Conservation (phyloP, 2,888 invertebrate species). For the Sycophila texana region DNA sequence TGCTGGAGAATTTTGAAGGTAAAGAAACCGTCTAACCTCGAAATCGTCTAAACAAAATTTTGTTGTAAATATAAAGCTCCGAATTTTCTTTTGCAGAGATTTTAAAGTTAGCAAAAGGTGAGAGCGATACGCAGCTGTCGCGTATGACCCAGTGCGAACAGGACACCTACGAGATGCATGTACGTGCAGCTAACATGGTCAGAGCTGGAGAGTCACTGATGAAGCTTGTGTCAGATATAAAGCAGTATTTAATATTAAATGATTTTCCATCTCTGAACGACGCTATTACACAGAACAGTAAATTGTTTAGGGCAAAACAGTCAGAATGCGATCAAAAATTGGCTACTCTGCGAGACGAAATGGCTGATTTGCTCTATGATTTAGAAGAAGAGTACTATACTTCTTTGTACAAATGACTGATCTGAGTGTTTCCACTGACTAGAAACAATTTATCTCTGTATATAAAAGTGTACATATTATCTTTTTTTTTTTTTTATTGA, state of each 20-base stretch:
- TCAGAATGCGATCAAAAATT: constrained; percentile 95
- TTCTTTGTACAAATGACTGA: constrained; percentile 84
- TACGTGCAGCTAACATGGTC: constrained; percentile 96
- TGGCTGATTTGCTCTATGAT: constrained; percentile 94
- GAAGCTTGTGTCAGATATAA: constrained; percentile 98
- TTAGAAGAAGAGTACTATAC: constrained; percentile 95
- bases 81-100: constrained; percentile 83
- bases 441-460: constrained; percentile 24
- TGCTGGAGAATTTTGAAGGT: constrained; percentile 98
- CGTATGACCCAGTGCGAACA: constrained; percentile 95
- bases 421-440: background rate
- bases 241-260: constrained; percentile 97
- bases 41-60: background rate
- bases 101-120: constrained; percentile 90
- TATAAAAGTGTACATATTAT: constrained; percentile 45
- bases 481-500: background rate
- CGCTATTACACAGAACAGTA: constrained; percentile 95
- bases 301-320: constrained; percentile 92
- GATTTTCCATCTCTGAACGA: constrained; percentile 99
- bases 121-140: constrained; percentile 92
- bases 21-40: constrained; percentile 64
- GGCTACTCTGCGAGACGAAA: constrained; percentile 93
- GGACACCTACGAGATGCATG: constrained; percentile 98
- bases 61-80: background rate
- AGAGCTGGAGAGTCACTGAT: constrained; percentile 97